phyloP scores from a whole-genome alignment of 2,113 vertebrate genomes.

The Rhineura floridana region DNA sequence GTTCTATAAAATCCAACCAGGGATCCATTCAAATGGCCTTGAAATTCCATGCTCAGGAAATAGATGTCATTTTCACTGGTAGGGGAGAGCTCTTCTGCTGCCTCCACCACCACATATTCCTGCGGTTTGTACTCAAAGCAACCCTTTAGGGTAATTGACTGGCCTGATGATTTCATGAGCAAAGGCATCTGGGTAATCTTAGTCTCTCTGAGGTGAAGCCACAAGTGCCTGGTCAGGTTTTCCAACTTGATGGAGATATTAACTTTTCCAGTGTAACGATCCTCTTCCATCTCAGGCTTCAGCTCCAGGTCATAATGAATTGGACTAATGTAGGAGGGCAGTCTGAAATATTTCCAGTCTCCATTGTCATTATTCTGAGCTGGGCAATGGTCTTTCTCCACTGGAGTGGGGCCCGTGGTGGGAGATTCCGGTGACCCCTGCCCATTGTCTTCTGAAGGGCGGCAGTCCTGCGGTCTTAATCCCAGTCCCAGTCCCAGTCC shows the following conservation, averaged over 20 bases:
- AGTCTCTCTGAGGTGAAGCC: slow-evolving; percentile 92
- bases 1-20: slow-evolving; percentile 96
- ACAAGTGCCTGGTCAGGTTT: slow-evolving; percentile 76
- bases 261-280: slow-evolving; percentile 86
- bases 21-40: slow-evolving; percentile 89
- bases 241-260: slow-evolving; percentile 76
- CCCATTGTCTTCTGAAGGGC: neutral
- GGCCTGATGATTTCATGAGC: slow-evolving; percentile 48
- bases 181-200: slow-evolving; percentile 79
- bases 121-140: slow-evolving; percentile 87
- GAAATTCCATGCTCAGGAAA: slow-evolving; percentile 86
- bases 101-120: slow-evolving; percentile 89
- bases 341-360: slow-evolving; percentile 85
- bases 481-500: slow-evolving; percentile 89
- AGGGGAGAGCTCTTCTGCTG: slow-evolving; percentile 61
- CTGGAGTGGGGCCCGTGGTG: neutral
- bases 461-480: slow-evolving; percentile 51
- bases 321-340: slow-evolving; percentile 82
- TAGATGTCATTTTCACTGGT: slow-evolving; percentile 64
- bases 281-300: slow-evolving; percentile 80
- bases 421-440: neutral
- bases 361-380: slow-evolving; percentile 76
- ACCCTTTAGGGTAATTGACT: slow-evolving; percentile 67
- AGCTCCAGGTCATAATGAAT: slow-evolving; percentile 89
- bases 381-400: slow-evolving; percentile 72